These are phyloP conservation scores for Pseudochirops cupreus DNA, from an alignment of 2,797 vertebrate genomes.

Conservation along the genomic window DNA sequence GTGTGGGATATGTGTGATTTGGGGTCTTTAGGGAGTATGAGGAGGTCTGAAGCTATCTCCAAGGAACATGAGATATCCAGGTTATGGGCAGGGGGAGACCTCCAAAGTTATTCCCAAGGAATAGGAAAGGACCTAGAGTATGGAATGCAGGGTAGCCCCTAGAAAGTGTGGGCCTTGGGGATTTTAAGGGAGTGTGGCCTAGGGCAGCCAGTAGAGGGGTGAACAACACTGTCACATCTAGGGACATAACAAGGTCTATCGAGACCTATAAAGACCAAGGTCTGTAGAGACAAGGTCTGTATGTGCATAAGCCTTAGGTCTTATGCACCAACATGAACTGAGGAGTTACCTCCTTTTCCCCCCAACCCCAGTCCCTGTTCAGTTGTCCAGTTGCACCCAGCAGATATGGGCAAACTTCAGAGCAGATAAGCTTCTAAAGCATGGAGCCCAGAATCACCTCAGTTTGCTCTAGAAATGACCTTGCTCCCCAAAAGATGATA, in stretches of 20 bases:
- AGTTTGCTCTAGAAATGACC: constrained; percentile 34
- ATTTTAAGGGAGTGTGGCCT: background rate
- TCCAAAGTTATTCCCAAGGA: background rate
- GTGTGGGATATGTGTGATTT: background rate
- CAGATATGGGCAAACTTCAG: background rate
- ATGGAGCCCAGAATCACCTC: constrained; percentile 20
- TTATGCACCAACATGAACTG: background rate
- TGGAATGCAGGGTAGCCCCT: background rate
- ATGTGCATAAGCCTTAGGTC: background rate
- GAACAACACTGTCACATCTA: background rate
- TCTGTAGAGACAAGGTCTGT: background rate
- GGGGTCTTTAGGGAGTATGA: background rate
- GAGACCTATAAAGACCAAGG: background rate
- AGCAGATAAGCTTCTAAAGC: background rate
- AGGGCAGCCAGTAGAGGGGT: background rate
- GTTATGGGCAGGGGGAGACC: no score
- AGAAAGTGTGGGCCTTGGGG: background rate
- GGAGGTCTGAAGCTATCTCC: background rate
- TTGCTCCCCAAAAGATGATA: background rate
- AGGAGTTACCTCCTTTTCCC: background rate
- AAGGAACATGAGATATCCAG: background rate
- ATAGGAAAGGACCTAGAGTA: background rate
- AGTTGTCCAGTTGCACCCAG: constrained; percentile 11
- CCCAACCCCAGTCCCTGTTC: background rate
- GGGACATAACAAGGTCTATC: background rate